phyloP scores from a whole-genome alignment of 2,113 vertebrate species.

The Nycticebus coucang region DNA sequence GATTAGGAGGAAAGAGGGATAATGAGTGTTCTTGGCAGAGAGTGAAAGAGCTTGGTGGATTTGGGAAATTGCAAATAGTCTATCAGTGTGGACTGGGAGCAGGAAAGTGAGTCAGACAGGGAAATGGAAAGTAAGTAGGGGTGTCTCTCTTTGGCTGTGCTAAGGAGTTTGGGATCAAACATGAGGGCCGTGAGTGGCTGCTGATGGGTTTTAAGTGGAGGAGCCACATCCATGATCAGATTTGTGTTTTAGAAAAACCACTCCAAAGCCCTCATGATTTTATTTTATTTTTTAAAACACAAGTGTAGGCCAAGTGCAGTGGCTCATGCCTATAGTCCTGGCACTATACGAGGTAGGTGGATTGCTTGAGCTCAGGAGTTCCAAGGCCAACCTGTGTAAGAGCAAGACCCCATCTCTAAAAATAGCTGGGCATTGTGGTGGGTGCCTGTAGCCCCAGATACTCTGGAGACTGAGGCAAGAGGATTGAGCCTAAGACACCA shows the following conservation, averaged over 20 bases:
- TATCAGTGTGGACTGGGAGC: not conserved
- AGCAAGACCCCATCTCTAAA: too few species aligned
- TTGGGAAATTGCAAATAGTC: constrained; percentile 9
- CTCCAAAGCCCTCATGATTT: not conserved
- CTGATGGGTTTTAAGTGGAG: not conserved
- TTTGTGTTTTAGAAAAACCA: constrained; percentile 40
- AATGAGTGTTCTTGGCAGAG: not conserved
- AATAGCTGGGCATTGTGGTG: too few species aligned
- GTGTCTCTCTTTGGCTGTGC: not conserved
- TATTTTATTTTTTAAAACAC: too few species aligned
- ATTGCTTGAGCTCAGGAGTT: too few species aligned
- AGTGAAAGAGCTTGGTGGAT: not conserved
- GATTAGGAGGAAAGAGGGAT: not conserved
- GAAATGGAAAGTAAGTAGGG: not conserved
- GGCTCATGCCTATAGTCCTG: too few species aligned
- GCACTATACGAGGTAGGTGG: too few species aligned
- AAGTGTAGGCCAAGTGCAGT: too few species aligned
- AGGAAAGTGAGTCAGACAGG: not conserved
- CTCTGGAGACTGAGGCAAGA: too few species aligned
- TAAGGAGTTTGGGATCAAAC: not conserved
- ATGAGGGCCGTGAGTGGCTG: not conserved
- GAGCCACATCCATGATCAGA: not conserved
- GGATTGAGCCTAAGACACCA: too few species aligned
- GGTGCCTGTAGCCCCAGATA: too few species aligned
- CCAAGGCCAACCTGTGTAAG: too few species aligned